Conservation (phyloP, 2,797 vertebrate genomes). For the Australoheros facetus region DNA sequence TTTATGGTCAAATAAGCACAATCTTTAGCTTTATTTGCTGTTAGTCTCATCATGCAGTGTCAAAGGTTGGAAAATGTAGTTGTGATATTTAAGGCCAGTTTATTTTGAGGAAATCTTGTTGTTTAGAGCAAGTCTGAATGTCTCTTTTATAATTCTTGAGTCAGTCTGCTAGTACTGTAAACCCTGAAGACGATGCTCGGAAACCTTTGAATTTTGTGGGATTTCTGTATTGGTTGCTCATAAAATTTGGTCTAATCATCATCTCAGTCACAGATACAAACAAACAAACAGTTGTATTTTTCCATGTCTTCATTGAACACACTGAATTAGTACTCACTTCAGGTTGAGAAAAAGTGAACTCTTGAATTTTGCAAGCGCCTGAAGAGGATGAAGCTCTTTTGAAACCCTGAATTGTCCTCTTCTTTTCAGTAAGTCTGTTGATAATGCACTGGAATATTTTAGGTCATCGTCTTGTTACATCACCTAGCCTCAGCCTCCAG, state of each 20-base stretch:
- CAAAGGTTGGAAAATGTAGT: slow-evolving; percentile 3
- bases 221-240: not conserved
- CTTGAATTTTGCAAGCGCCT: not conserved
- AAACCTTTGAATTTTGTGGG: not conserved
- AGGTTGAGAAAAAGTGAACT: not conserved
- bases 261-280: not conserved
- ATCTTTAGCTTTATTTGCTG: not conserved
- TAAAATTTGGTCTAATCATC: not conserved
- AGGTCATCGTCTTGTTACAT: too few relatives aligned
- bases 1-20: not conserved
- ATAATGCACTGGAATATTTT: too few relatives aligned
- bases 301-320: not conserved
- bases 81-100: slow-evolving; percentile 2
- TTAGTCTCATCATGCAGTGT: not conserved
- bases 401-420: not conserved
- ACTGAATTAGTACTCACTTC: not conserved
- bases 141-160: slow-evolving; percentile 33
- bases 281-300: not conserved
- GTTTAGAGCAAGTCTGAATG: slow-evolving; percentile 43
- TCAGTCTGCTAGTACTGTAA: slow-evolving; percentile 53
- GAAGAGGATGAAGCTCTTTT: not conserved
- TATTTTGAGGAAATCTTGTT: slow-evolving; percentile 21
- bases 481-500: not conserved
- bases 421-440: not conserved
- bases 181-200: not conserved